A percentile compares a stretch with the other conserved stretches of the same genome.
Evolutionary conservation across 2,113 vertebrate genomes (phyloP).

Genomic region (Gymnorhina tibicen): DNA sequence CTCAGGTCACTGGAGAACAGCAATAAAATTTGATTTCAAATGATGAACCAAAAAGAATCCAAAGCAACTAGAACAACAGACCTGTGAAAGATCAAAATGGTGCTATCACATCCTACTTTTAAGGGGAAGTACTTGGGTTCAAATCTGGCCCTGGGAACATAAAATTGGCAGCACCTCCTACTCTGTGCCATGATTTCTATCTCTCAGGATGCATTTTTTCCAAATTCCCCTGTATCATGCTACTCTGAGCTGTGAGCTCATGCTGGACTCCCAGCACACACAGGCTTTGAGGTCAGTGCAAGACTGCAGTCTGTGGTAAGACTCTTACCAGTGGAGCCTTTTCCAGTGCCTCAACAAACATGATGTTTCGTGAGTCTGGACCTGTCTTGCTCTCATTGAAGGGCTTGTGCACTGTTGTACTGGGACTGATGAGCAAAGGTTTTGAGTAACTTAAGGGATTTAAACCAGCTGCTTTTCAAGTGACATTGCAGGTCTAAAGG

Average conservation of each 20-base stretch:
- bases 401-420: not conserved
- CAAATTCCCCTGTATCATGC: not conserved
- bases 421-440: not conserved
- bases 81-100: not conserved
- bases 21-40: not conserved
- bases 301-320: not conserved
- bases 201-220: not conserved
- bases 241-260: not conserved
- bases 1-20: not conserved
- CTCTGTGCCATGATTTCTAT: not conserved
- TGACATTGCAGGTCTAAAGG: not conserved
- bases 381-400: fast-evolving
- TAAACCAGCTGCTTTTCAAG: not conserved
- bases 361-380: not conserved
- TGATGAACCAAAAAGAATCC: not conserved
- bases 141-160: not conserved
- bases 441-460: not conserved
- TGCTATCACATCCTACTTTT: not conserved
- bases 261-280: not conserved
- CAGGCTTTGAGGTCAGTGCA: not conserved
- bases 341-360: not conserved
- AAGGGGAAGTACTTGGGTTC: not conserved
- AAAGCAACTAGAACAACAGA: not conserved
- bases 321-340: not conserved
- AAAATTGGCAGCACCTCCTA: not conserved